phyloP scores from a whole-genome alignment of 2,797 vertebrate species.

The Glyptemys insculpta region DNA sequence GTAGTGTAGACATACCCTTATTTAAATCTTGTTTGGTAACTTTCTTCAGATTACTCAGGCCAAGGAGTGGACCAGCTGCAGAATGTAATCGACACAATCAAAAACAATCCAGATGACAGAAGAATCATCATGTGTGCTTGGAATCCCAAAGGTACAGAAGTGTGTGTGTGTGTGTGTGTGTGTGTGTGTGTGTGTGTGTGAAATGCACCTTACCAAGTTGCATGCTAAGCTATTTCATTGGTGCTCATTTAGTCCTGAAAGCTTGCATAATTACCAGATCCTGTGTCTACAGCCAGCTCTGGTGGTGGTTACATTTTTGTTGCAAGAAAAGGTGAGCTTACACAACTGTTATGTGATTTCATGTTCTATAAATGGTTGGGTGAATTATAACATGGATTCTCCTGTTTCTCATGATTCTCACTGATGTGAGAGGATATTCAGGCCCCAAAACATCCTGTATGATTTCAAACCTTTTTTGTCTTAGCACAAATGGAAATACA shows the following conservation, averaged over 20 bases:
- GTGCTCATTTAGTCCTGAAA: not conserved
- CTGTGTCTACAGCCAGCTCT: not conserved
- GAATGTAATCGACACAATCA: constrained; percentile 95
- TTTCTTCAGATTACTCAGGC: constrained; percentile 90
- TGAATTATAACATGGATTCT: not conserved
- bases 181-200: not conserved
- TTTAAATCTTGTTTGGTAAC: not conserved
- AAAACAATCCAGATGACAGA: constrained; percentile 92
- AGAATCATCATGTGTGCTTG: constrained; percentile 98
- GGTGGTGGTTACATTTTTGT: not conserved
- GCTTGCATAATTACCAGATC: not conserved
- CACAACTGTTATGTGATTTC: not conserved
- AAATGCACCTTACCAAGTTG: not conserved
- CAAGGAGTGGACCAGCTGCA: constrained; percentile 97
- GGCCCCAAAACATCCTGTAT: not conserved
- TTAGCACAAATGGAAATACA: not conserved
- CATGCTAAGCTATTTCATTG: not conserved
- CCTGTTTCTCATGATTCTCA: not conserved
- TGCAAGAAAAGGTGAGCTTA: not conserved
- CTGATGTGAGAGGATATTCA: not conserved
- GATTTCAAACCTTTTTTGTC: not conserved
- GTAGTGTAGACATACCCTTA: too few species aligned
- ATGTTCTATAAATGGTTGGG: not conserved
- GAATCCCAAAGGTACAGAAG: constrained; percentile 94
- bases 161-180: not conserved